Percentiles rank a stretch among this genome's conserved stretches.
Conservation (phyloP, 2,113 vertebrate species). For the Sialia sialis region DNA sequence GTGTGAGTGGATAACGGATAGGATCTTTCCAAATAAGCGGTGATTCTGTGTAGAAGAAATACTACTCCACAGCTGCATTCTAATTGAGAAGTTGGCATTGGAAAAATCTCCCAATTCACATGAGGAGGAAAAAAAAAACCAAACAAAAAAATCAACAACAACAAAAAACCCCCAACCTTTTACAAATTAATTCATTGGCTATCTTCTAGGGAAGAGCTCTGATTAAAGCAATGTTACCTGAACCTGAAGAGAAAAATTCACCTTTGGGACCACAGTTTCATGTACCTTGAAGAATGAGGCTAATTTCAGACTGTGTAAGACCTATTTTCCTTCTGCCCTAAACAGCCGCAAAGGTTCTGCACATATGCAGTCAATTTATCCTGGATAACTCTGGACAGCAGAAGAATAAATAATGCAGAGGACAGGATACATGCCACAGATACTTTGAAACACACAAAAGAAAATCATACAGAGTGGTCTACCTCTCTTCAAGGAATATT, state of each 20-base stretch:
- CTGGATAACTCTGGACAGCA: neutral
- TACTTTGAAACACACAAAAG: neutral
- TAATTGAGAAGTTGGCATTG: neutral
- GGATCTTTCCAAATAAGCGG: neutral
- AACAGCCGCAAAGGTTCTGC: neutral
- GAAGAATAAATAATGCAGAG: neutral
- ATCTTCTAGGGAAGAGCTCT: neutral
- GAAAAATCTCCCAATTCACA: neutral
- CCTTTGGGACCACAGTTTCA: neutral
- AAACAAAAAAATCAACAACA: too few relatives aligned
- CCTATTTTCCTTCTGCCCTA: neutral
- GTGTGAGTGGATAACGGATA: neutral
- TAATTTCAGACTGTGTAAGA: neutral
- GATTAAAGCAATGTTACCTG: neutral
- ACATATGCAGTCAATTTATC: neutral
- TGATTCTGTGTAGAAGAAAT: neutral
- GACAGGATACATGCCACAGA: neutral
- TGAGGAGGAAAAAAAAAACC: accelerated
- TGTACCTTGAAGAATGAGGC: neutral
- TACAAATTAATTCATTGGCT: neutral
- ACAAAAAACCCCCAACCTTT: neutral
- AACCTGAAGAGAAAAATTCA: neutral
- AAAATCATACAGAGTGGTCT: neutral
- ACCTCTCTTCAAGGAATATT: neutral
- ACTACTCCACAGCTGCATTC: neutral